Conservation (phyloP, 2,888 invertebrate genomes). For the Acrocyrtus sp. region DNA sequence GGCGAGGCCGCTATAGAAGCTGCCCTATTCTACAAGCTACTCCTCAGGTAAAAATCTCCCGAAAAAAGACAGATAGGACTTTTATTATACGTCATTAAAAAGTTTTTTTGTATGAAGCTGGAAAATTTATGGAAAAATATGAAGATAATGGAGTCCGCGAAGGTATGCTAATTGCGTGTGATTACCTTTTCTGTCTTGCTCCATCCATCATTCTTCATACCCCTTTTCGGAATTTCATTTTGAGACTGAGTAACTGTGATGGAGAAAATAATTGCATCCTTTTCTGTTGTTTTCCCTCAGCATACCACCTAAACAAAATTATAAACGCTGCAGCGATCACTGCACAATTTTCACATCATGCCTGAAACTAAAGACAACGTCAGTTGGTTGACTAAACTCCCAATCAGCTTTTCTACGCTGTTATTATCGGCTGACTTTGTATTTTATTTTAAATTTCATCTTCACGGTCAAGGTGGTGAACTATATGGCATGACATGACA, state of each 20-base stretch:
- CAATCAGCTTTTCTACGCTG: background rate
- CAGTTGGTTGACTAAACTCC: background rate
- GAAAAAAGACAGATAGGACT: no score
- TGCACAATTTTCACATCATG: background rate
- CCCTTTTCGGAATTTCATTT: background rate
- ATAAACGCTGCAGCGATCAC: no score
- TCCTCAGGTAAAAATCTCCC: conserved; percentile 62
- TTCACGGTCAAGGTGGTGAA: background rate
- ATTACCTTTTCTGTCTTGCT: background rate
- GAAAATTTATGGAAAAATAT: background rate
- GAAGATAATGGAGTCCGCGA: background rate
- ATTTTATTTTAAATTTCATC: no score
- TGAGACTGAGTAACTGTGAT: background rate
- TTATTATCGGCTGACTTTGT: background rate
- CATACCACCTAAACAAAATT: no score
- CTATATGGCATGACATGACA: background rate
- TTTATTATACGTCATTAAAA: background rate
- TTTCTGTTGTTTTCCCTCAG: no score
- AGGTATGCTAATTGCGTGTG: background rate
- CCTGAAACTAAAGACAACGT: no score
- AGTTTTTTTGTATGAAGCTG: background rate
- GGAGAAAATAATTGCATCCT: no score
- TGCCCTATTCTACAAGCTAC: conserved; percentile 80
- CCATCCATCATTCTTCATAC: background rate
- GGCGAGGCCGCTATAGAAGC: conserved; percentile 78